These are phyloP conservation scores for Lamprotornis superbus DNA, from an alignment of 2,113 vertebrate genomes.

Conservation along the genomic window DNA sequence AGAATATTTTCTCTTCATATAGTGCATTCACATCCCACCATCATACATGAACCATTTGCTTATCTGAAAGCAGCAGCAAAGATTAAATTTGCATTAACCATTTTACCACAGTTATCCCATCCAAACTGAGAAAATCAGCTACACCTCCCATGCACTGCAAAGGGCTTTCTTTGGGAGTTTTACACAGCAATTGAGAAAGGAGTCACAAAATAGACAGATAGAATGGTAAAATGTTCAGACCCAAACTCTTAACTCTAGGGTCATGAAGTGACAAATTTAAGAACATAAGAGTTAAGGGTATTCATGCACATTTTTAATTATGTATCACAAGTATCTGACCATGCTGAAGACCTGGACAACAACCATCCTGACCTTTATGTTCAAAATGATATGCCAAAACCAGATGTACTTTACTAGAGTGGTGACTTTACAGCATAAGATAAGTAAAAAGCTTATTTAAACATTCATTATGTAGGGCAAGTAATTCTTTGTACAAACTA, in stretches of 20 bases:
- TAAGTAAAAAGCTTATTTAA: not conserved
- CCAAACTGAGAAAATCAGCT: not conserved
- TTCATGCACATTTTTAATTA: not conserved
- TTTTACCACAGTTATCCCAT: not conserved
- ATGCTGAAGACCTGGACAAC: not conserved
- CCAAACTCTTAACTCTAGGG: not conserved
- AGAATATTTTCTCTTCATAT: not conserved
- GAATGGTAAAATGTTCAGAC: not conserved
- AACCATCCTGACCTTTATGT: not conserved
- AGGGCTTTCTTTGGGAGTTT: not conserved
- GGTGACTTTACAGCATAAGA: accelerated
- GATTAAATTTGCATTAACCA: not conserved
- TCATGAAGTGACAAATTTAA: not conserved
- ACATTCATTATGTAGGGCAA: not conserved
- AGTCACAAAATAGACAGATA: not conserved
- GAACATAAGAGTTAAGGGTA: not conserved
- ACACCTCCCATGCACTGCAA: not conserved
- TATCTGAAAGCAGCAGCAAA: not conserved
- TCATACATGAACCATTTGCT: not conserved
- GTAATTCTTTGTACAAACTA: not conserved
- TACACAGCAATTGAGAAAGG: not conserved
- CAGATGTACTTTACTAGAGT: not conserved
- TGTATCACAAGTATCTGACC: not conserved
- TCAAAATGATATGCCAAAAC: not conserved
- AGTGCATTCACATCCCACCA: not conserved